Base-by-base conservation (phyloP, 2,888 invertebrate species). In the Idaea biselata region DNA sequence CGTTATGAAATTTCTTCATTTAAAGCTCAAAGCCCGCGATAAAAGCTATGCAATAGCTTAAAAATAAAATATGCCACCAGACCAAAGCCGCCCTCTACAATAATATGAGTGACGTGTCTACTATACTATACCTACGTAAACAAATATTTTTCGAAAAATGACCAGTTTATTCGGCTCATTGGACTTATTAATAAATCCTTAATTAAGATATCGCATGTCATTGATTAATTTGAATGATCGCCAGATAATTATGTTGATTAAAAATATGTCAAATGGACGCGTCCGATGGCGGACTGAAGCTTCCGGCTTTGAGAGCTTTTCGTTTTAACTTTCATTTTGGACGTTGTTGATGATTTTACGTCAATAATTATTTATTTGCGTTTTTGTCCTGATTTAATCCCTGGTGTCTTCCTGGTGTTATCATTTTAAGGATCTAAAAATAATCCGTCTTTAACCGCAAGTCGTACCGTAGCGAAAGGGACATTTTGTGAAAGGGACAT, bases 131-230 rank as follows among this genome's bases (percentile, higher is more conserved):
- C 3, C 3, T 25, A 25, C 25, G 5, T 25, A 25, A 25, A 3
- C 75, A 78, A 75, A 71, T 73, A 76, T 80, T 82, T 80, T 82
- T 80, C 81, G 82, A 87, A 87, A 88, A 88, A 83, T 82, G 72
- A 85, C 80, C 86, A 84, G 84, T 86, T 84, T 84, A 87, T 87
- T 84, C 79, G 80, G 78, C 76, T 77, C 76, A 75, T 75, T 82
- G 80, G 83, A 81, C 79, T 84, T 87, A 86, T 86, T 87, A 88
- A 86, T 86, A 85, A 71, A 86, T 78, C 84, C 80, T 89, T 89
- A 91, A 91, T 91, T 89, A 90, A 90, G 88, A 88, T 86, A 83
- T 84, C 83, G 80, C 79, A 76, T 82, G 84, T 83, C 79, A 72
- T 74, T 84, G 84, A 86, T 88, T 88, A 88, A 89, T 86, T 85